Percentiles rank a stretch among this genome's conserved stretches.
Evolutionary conservation across 2,113 vertebrate species (phyloP).

Genomic region (Phycodurus eques): DNA sequence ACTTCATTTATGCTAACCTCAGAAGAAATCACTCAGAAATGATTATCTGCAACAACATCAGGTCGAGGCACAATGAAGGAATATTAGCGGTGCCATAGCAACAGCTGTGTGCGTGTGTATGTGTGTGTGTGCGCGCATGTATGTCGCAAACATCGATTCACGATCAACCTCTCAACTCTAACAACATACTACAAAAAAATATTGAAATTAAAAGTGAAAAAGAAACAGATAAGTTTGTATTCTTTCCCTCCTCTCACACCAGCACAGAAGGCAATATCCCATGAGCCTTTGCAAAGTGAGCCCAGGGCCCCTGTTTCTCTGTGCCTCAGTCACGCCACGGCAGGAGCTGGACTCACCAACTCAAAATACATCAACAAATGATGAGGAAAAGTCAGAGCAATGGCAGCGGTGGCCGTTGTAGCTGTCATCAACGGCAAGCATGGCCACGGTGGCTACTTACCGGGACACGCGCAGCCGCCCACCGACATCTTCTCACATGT

Average conservation of each 20-base stretch:
- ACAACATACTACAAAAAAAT: background rate
- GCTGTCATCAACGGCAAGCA: constrained; percentile 55
- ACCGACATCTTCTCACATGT: constrained; percentile 96
- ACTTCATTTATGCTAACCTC: background rate
- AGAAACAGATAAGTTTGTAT: constrained; percentile 18
- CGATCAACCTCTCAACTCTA: constrained; percentile 13
- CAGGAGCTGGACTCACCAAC: constrained; percentile 29
- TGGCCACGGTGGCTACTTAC: constrained; percentile 76
- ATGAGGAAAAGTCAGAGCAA: constrained; percentile 46
- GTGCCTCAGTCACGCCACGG: constrained; percentile 59
- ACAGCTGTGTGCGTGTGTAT: constrained; percentile 50
- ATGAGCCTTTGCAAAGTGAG: constrained; percentile 71
- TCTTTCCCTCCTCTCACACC: constrained; percentile 45
- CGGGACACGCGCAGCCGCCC: constrained; percentile 91
- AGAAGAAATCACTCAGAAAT: background rate
- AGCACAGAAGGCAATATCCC: constrained; percentile 60
- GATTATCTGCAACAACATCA: background rate
- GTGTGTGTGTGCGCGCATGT: background rate
- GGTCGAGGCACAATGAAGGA: background rate
- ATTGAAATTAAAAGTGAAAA: constrained; percentile 7
- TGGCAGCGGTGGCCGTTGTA: constrained; percentile 18
- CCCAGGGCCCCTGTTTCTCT: constrained; percentile 48
- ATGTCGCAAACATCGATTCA: background rate
- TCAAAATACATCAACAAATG: constrained; percentile 39
- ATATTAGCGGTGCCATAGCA: constrained; percentile 37